These are phyloP conservation scores for Premnoplex brunnescens DNA, from an alignment of 2,797 vertebrate species.

Conservation along the genomic window DNA sequence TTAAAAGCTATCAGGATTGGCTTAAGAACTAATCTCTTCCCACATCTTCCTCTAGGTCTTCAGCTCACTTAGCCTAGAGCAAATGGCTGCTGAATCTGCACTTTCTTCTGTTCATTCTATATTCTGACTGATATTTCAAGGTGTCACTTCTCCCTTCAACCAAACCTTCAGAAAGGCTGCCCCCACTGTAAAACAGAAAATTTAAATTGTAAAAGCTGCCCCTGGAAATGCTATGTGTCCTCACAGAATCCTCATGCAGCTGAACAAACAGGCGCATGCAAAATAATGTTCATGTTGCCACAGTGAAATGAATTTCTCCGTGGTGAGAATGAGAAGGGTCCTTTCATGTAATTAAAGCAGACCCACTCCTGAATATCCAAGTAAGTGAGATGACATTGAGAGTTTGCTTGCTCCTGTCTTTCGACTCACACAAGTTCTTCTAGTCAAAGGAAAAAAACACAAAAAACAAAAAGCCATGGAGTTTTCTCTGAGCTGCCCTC, in stretches of 20 bases:
- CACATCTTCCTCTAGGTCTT: neutral
- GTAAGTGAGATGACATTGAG: neutral
- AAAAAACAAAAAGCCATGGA: neutral
- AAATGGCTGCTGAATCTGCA: neutral
- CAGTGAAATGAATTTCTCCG: neutral
- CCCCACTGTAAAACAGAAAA: neutral
- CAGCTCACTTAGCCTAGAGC: neutral
- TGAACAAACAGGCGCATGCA: neutral
- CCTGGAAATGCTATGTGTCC: neutral
- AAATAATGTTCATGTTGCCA: neutral
- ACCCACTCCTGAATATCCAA: neutral
- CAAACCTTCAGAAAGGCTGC: neutral
- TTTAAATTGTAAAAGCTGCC: constrained; percentile 2
- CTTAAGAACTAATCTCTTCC: neutral
- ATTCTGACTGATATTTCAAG: constrained; percentile 3
- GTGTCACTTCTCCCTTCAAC: neutral
- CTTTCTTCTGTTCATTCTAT: neutral
- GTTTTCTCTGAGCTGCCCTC: neutral
- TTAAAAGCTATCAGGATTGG: neutral
- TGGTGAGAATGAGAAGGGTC: neutral
- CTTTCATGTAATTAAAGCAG: neutral
- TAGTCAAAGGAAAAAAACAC: neutral
- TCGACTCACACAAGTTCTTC: neutral
- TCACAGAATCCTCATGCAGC: neutral
- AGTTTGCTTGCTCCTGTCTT: neutral